These are phyloP conservation scores for Cheilosia pagana DNA, from an alignment of 2,888 invertebrate species.

Conservation along the genomic window DNA sequence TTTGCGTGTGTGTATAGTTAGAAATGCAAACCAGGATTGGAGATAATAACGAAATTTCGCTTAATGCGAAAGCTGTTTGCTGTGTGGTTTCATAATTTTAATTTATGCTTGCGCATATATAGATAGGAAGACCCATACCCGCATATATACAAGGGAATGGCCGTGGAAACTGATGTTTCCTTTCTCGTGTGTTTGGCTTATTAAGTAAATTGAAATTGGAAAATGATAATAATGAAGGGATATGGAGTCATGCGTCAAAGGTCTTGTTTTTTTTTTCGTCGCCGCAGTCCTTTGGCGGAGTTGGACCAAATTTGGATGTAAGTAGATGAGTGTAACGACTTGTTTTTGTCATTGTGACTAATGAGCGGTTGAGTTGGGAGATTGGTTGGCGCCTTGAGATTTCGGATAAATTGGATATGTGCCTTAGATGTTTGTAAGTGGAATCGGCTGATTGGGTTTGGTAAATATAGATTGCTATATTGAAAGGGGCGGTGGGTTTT, in stretches of 20 bases:
- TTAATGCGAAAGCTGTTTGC: constrained; percentile 72
- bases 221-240: constrained; percentile 66
- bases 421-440: not conserved
- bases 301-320: constrained; percentile 6
- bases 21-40: constrained; percentile 40
- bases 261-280: not conserved
- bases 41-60: constrained; percentile 70
- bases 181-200: constrained; percentile 51
- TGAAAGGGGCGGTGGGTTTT: too few species aligned
- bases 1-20: constrained; percentile 10
- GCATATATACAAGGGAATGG: constrained; percentile 16
- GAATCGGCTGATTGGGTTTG: constrained; percentile 14
- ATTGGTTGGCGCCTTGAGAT: constrained; percentile 53
- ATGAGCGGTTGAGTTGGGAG: constrained; percentile 54
- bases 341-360: constrained; percentile 61
- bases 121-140: constrained; percentile 29
- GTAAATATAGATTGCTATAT: not conserved
- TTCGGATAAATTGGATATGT: not conserved
- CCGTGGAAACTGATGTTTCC: constrained; percentile 61
- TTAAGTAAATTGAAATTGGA: constrained; percentile 72
- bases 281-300: not conserved
- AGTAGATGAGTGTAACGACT: constrained; percentile 24
- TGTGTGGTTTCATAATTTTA: constrained; percentile 72
- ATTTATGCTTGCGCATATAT: constrained; percentile 63
- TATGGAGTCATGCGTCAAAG: constrained; percentile 36